A percentile compares a stretch with the other conserved stretches of the same genome.
These are phyloP conservation scores for Argynnis bischoffii DNA, from an alignment of 2,888 invertebrate species.

Conservation along the genomic window DNA sequence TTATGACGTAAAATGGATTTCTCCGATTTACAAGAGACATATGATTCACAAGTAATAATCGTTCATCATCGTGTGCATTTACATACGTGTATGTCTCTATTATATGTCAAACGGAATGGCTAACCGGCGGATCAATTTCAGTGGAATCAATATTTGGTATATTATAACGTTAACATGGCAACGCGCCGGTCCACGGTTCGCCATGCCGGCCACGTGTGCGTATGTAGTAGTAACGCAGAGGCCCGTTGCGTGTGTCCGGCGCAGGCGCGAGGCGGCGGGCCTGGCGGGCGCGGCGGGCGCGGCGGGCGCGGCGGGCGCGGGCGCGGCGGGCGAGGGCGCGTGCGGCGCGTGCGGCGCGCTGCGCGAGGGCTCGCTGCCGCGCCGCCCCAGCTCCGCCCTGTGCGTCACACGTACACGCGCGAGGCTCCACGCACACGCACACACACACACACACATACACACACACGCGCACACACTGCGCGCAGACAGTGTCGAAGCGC, in stretches of 20 bases:
- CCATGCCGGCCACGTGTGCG: background rate
- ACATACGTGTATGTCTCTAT: no score
- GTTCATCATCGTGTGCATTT: no score
- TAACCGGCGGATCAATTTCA: no score
- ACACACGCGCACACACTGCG: slow-evolving; percentile 11
- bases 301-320: slow-evolving; percentile 38
- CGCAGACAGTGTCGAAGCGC: slow-evolving; percentile 19
- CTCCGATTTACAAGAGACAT: no score
- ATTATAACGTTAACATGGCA: background rate
- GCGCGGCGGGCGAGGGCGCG: slow-evolving; percentile 49
- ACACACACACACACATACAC: slow-evolving; percentile 12
- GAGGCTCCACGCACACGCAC: slow-evolving; percentile 9
- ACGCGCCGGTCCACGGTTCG: background rate
- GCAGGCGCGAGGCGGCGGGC: slow-evolving; percentile 39
- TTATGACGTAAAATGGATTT: no score
- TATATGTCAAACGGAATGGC: no score
- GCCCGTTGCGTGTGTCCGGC: slow-evolving; percentile 28
- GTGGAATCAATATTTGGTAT: no score
- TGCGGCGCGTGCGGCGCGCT: slow-evolving; percentile 55
- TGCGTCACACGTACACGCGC: slow-evolving; percentile 39
- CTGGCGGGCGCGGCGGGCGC: slow-evolving; percentile 18
- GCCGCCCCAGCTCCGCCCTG: slow-evolving; percentile 64
- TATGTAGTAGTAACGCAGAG: slow-evolving; percentile 33
- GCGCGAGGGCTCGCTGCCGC: slow-evolving; percentile 56
- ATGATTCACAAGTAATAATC: no score